Evolutionary conservation across 2,113 vertebrate species (phyloP).

Genomic region (Amphilophus citrinellus): DNA sequence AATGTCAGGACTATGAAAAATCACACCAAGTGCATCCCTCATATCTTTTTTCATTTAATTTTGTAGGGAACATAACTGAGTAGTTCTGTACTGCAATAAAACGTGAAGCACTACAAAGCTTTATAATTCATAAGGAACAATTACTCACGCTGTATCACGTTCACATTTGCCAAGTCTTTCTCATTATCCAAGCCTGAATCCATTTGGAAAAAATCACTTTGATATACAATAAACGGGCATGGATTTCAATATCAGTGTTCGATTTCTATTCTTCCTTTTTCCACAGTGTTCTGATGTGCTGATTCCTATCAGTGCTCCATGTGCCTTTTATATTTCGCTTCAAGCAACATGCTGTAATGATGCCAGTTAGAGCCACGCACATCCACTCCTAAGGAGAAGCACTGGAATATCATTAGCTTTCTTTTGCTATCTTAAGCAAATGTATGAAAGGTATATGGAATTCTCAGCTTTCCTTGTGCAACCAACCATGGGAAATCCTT

Average conservation of each 20-base stretch:
- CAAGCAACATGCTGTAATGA: constrained; percentile 29
- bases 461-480: constrained; percentile 52
- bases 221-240: constrained; percentile 8
- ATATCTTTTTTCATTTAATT: constrained; percentile 3
- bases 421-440: constrained; percentile 53
- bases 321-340: constrained; percentile 9
- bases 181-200: constrained; percentile 17
- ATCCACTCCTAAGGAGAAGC: constrained; percentile 24
- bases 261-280: constrained; percentile 20
- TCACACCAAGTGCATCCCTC: background rate
- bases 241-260: constrained; percentile 6
- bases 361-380: constrained; percentile 28
- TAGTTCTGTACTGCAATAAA: constrained; percentile 14
- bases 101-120: constrained; percentile 18
- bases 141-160: constrained; percentile 23
- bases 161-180: constrained; percentile 19
- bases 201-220: constrained; percentile 30
- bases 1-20: background rate
- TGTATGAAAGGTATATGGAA: constrained; percentile 47
- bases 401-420: constrained; percentile 49
- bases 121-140: constrained; percentile 18
- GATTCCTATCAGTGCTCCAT: background rate
- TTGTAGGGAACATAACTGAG: background rate
- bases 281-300: background rate
- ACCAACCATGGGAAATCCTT: constrained; percentile 58